Conservation (phyloP, 2,113 vertebrate genomes). For the Leiothrix lutea region DNA sequence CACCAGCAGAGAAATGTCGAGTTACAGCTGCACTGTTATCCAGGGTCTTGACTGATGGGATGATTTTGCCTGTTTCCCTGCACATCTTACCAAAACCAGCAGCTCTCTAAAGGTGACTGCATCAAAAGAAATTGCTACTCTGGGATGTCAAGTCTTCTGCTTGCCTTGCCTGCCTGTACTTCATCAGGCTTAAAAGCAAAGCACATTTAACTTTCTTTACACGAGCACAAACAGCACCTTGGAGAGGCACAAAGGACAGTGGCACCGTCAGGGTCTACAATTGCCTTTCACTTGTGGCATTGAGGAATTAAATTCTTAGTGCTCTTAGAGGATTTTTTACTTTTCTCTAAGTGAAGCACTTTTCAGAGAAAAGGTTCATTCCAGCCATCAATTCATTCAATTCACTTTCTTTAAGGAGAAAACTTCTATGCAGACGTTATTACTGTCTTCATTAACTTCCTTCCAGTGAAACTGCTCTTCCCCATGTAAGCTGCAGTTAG, state of each 20-base stretch:
- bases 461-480: background rate
- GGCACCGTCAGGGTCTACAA: background rate
- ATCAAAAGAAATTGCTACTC: background rate
- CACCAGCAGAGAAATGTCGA: background rate
- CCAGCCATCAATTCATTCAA: background rate
- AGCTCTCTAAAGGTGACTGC: slow-evolving; percentile 18
- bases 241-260: background rate
- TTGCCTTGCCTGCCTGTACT: background rate
- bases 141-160: background rate
- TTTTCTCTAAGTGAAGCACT: background rate
- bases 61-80: background rate
- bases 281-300: background rate
- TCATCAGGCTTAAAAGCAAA: background rate
- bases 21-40: background rate
- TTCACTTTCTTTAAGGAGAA: background rate
- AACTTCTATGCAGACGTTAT: background rate
- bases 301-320: background rate
- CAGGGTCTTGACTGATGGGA: background rate
- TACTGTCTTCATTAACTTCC: background rate
- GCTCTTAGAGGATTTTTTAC: background rate
- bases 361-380: background rate
- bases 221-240: background rate
- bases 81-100: background rate
- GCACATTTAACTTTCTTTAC: background rate
- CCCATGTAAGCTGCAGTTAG: background rate